A percentile compares a stretch with the other conserved stretches of the same genome.
Evolutionary conservation across 2,888 invertebrate genomes (phyloP).

Genomic region (Lasioglossum villosulum): DNA sequence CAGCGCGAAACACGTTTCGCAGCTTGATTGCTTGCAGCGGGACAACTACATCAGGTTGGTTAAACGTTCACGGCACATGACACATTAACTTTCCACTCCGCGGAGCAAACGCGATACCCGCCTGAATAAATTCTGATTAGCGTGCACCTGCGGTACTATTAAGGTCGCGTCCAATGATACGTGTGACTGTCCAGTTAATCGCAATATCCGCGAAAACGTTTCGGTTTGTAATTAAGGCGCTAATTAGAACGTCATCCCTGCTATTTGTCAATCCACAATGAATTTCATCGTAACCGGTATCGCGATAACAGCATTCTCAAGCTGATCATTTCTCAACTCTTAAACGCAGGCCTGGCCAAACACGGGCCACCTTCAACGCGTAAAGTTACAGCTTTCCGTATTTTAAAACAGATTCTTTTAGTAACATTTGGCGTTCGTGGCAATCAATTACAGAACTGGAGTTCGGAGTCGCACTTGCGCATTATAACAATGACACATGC

Average conservation of each 20-base stretch:
- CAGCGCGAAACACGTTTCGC: slow-evolving; percentile 94
- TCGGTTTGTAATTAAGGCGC: not conserved
- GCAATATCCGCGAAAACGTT: slow-evolving; percentile 7
- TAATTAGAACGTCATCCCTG: not conserved
- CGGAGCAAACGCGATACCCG: slow-evolving; percentile 52
- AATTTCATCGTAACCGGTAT: not conserved
- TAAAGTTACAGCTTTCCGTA: too few relatives aligned
- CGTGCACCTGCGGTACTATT: slow-evolving; percentile 17
- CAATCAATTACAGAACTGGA: too few relatives aligned
- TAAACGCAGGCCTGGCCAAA: too few relatives aligned
- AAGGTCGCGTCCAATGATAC: slow-evolving; percentile 40
- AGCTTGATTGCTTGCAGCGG: slow-evolving; percentile 96
- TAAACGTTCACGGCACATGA: slow-evolving; percentile 44
- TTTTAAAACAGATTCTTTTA: too few relatives aligned
- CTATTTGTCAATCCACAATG: not conserved
- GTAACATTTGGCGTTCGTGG: too few relatives aligned
- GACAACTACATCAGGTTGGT: slow-evolving; percentile 94
- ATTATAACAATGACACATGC: too few relatives aligned
- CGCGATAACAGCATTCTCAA: too few relatives aligned
- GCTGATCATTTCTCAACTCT: too few relatives aligned
- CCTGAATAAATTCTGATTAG: slow-evolving; percentile 62
- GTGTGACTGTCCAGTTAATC: slow-evolving; percentile 27
- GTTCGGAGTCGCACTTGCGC: too few relatives aligned
- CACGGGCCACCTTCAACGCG: too few relatives aligned
- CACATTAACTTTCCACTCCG: slow-evolving; percentile 57